A percentile compares a stretch with the other conserved stretches of the same genome.
Conservation (phyloP, 2,113 vertebrate genomes). For the Ophiodon elongatus region DNA sequence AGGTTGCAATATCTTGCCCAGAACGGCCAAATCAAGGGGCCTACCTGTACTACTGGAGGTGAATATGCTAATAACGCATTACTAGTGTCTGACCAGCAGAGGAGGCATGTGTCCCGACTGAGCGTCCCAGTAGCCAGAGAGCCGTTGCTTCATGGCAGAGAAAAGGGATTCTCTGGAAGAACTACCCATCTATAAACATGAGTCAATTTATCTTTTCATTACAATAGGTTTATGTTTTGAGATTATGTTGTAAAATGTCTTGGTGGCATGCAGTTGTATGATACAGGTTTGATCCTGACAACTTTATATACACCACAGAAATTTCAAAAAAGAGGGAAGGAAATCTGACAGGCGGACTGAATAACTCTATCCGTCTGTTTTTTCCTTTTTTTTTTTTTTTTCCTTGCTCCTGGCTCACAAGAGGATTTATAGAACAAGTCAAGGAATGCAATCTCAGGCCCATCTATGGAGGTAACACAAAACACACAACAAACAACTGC, state of each 20-base stretch:
- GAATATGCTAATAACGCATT: slow-evolving; percentile 13
- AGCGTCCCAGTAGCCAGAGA: neutral
- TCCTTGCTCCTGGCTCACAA: neutral
- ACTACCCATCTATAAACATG: neutral
- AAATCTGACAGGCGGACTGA: slow-evolving; percentile 11
- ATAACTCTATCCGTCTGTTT: slow-evolving; percentile 1
- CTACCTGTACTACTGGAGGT: neutral
- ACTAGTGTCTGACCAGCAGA: slow-evolving; percentile 53
- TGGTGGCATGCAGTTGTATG: neutral
- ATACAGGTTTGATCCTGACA: neutral
- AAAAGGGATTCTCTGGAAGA: neutral
- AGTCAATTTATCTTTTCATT: neutral
- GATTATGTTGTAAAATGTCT: neutral
- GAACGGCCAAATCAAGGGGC: neutral
- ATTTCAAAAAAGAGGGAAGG: neutral
- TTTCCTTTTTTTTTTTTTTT: neutral
- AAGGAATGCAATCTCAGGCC: slow-evolving; percentile 24
- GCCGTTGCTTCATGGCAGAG: neutral
- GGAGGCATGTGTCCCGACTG: slow-evolving; percentile 14
- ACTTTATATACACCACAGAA: neutral
- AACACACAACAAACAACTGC: slow-evolving; percentile 1
- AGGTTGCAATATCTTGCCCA: neutral
- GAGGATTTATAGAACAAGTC: slow-evolving; percentile 36
- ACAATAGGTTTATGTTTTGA: neutral
- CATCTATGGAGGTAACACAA: slow-evolving; percentile 22